Conservation (phyloP, 2,113 vertebrate species). For the Cnemophilus loriae region DNA sequence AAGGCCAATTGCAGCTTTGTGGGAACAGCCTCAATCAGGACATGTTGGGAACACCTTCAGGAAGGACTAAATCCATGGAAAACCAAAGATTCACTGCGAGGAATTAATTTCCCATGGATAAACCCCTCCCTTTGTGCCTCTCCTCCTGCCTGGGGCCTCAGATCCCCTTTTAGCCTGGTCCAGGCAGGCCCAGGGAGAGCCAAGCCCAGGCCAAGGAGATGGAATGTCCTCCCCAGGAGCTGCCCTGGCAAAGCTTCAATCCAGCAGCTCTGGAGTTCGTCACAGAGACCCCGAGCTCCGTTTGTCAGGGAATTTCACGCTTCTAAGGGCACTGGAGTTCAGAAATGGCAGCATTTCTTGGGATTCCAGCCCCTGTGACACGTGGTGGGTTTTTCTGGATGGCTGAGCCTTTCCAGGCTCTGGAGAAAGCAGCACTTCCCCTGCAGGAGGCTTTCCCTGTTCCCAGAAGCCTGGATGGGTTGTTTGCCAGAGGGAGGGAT, state of each 20-base stretch:
- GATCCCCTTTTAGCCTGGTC: neutral
- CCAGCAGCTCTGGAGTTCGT: neutral
- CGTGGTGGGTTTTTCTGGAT: fast-evolving
- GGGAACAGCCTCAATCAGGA: neutral
- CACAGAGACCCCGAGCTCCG: neutral
- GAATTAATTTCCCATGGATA: neutral
- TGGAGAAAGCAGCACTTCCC: neutral
- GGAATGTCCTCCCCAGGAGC: neutral
- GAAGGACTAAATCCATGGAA: neutral
- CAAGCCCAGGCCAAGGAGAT: neutral
- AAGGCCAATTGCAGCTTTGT: neutral
- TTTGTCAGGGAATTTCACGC: neutral
- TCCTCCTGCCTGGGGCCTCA: neutral
- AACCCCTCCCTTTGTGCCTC: neutral
- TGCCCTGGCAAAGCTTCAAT: neutral
- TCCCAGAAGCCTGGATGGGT: neutral
- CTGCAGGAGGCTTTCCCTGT: neutral
- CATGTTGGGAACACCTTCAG: neutral
- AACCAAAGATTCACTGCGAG: neutral
- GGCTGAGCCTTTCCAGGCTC: neutral
- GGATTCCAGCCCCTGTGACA: neutral
- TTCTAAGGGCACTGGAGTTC: neutral
- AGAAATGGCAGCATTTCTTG: neutral
- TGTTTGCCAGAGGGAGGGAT: neutral
- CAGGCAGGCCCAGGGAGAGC: neutral